These are phyloP conservation scores for Peucedramus taeniatus DNA, from an alignment of 2,113 vertebrate species.

Conservation along the genomic window DNA sequence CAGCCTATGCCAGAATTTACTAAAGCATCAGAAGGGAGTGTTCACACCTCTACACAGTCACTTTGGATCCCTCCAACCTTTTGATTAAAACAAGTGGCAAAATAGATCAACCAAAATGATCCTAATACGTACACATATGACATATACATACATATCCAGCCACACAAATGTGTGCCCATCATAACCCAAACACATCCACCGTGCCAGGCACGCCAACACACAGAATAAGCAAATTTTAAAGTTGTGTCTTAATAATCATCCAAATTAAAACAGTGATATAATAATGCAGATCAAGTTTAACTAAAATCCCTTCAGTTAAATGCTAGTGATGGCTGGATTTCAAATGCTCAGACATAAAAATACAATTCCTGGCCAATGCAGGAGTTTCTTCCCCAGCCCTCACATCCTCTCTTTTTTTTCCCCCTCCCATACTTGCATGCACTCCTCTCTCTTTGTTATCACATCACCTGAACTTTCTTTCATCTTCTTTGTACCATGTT, in stretches of 20 bases:
- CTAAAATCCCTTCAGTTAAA: neutral
- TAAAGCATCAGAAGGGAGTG: neutral
- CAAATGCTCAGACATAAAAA: neutral
- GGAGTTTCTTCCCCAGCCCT: neutral
- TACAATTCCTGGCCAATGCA: neutral
- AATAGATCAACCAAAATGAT: neutral
- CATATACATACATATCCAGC: rapidly evolving
- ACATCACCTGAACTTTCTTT: neutral
- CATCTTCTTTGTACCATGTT: neutral
- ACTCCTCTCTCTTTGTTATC: neutral
- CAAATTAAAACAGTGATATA: neutral
- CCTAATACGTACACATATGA: neutral
- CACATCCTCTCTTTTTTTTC: neutral
- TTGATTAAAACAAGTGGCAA: neutral
- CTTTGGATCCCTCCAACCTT: neutral
- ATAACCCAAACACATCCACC: neutral
- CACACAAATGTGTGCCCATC: neutral
- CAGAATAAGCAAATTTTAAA: neutral
- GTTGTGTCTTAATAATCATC: neutral
- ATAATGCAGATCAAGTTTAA: neutral
- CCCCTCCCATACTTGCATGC: neutral
- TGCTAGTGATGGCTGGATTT: neutral
- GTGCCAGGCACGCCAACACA: neutral
- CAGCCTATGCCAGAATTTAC: neutral
- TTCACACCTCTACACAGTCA: neutral